Evolutionary conservation across 2,888 invertebrate genomes (phyloP).

Genomic region (Endotricha flammealis): DNA sequence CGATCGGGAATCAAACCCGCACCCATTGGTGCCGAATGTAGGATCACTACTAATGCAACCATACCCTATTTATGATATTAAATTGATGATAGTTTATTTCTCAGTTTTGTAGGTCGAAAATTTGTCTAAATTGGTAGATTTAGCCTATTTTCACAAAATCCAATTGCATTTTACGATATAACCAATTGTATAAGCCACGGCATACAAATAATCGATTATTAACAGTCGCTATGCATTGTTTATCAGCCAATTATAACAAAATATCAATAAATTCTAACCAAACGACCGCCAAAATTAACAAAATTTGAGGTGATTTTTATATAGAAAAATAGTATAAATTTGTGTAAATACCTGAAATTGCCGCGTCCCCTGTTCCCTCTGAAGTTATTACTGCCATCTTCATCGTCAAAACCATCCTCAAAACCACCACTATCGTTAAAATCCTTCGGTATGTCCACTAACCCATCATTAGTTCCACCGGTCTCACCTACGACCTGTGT

Average conservation of each 20-base stretch:
- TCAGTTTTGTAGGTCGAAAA: too few species aligned
- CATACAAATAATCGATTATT: background rate
- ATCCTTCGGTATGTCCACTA: slow-evolving; percentile 54
- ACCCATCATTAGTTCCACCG: slow-evolving; percentile 22
- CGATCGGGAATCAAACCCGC: too few species aligned
- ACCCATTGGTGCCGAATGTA: too few species aligned
- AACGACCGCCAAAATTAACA: background rate
- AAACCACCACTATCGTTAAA: slow-evolving; percentile 49
- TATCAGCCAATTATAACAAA: background rate
- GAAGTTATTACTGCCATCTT: slow-evolving; percentile 53
- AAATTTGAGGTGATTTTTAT: background rate
- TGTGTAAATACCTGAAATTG: slow-evolving; percentile 51
- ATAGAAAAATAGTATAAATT: slow-evolving; percentile 3
- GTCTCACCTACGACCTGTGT: slow-evolving; percentile 3
- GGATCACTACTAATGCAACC: too few species aligned
- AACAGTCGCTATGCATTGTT: background rate
- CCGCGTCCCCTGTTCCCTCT: slow-evolving; percentile 60
- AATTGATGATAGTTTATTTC: too few species aligned
- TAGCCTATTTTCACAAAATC: too few species aligned
- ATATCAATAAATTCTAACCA: background rate
- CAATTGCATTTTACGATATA: too few species aligned
- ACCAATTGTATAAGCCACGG: too few species aligned
- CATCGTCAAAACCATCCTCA: slow-evolving; percentile 63
- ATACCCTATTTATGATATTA: too few species aligned
- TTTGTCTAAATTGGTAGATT: too few species aligned